phyloP scores from a whole-genome alignment of 2,797 vertebrate species.

The Eospalax fontanierii region DNA sequence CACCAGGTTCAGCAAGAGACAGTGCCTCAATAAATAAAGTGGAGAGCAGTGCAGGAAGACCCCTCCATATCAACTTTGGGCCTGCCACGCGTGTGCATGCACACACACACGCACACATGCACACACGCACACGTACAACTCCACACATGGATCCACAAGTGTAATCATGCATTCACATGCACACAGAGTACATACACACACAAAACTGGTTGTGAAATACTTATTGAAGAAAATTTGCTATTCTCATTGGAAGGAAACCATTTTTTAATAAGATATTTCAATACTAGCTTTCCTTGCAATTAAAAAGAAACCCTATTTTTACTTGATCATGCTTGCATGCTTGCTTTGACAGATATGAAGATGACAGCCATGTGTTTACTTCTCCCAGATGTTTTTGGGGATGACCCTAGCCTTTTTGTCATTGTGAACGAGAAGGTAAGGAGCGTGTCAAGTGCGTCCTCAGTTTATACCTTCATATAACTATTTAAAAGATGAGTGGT shows the following conservation, averaged over 20 bases:
- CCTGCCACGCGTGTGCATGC: neutral
- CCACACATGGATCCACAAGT: too few species aligned
- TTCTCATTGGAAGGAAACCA: neutral
- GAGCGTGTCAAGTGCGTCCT: neutral
- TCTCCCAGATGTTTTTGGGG: slow-evolving; percentile 88
- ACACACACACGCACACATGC: neutral
- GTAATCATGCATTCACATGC: neutral
- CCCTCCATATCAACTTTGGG: neutral
- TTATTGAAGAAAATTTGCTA: neutral
- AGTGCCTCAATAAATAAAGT: neutral
- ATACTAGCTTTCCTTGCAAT: slow-evolving; percentile 23
- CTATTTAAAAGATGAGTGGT: neutral
- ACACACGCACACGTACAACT: neutral
- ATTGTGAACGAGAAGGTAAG: slow-evolving; percentile 86
- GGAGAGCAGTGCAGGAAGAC: neutral
- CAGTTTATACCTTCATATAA: neutral
- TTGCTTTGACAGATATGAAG: slow-evolving; percentile 88
- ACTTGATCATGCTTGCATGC: slow-evolving; percentile 53
- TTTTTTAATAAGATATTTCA: neutral
- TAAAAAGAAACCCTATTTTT: slow-evolving; percentile 70
- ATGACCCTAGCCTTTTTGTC: slow-evolving; percentile 87
- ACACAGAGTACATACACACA: neutral
- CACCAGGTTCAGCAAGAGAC: neutral
- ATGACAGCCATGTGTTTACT: slow-evolving; percentile 88
- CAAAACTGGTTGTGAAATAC: neutral